Conservation (phyloP, 2,113 vertebrate species). For the Macquaria australasica region DNA sequence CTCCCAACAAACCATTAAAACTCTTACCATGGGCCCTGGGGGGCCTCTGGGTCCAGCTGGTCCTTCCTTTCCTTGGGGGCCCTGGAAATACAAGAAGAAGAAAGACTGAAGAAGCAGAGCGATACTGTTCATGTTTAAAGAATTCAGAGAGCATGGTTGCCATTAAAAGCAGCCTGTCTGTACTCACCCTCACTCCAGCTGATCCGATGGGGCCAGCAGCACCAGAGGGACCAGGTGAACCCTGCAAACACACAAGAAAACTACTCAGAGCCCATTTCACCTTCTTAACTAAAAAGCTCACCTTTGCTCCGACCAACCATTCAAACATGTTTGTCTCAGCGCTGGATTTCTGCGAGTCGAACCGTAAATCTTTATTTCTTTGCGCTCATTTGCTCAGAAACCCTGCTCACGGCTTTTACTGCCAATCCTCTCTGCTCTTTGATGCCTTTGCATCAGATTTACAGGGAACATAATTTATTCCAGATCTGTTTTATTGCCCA, state of each 20-base stretch:
- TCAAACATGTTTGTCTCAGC: conserved; percentile 36
- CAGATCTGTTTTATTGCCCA: conserved; percentile 77
- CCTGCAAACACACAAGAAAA: conserved; percentile 80
- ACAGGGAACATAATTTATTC: conserved; percentile 73
- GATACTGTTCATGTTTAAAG: conserved; percentile 6
- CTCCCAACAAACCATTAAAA: background rate
- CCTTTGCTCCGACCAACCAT: background rate
- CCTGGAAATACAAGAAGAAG: conserved; percentile 81
- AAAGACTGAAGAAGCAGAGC: conserved; percentile 21
- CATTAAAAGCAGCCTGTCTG: background rate
- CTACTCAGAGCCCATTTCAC: conserved; percentile 10
- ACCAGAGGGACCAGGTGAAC: conserved; percentile 89
- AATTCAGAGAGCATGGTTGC: background rate
- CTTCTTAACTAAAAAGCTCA: background rate
- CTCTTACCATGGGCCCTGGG: conserved; percentile 90
- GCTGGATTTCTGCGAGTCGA: conserved; percentile 6
- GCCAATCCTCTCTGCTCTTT: conserved; percentile 65
- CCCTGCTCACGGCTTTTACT: conserved; percentile 58
- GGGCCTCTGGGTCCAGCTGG: conserved; percentile 91
- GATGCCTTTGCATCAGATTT: conserved; percentile 77
- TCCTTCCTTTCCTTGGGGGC: conserved; percentile 95
- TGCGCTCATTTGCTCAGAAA: conserved; percentile 56
- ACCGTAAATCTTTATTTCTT: conserved; percentile 43
- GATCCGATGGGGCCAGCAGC: conserved; percentile 89
- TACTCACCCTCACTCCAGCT: conserved; percentile 92